Base-by-base conservation (phyloP, 1,140 invertebrate species). In the Drosophila sp. region DNA sequence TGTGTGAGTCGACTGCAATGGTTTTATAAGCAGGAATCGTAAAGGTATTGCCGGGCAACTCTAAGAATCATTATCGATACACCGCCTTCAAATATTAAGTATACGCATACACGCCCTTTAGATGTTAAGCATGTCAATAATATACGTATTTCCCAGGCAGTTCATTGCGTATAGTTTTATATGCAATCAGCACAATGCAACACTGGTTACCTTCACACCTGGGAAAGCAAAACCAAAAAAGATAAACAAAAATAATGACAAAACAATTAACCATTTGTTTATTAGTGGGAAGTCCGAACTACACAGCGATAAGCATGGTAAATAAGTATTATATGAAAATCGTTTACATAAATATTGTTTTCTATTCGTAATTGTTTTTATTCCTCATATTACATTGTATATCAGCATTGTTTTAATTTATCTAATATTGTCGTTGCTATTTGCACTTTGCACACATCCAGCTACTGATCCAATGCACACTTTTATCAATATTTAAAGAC, bases 311-410 rank as follows among this genome's bases (percentile, higher is more conserved):
- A 86, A 87, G 78, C 70, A 72, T 18, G 18, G 63, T 43, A 86
- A 86, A 86, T 78, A 86, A 72, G 67, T 78, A 78, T 86, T 45
- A 87, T 76, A 72, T 69, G 70, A 45, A 78, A 76, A 81, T 78
- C 87, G 78, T 86, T 81, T 77, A 76, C 73, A 18, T 29, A n/a
- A n/a, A n/a, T 43, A 40, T 62, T 61, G 67, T 67, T 84, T 84
- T 61, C 76, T 77, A 74, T 72, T 64, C 38, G 46, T 25, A 36
- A 54, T 65, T 72, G 51, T 76, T 65, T 45, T 73, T 63, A 53
- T 75, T 77, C 57, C 57, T 78, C 9, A 36, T 29, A 66, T 53
- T 18, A 36, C 32, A 29, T 58, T 48, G 9, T 13, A 63, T 43
- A 9, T 72, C 57, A 59, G 61, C 40, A 76, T 74, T 70, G 56